Evolutionary conservation across 2,888 invertebrate species (phyloP), one percentile per base, ranked within the genome.

Genomic region (Drosophila paramelanica): DNA sequence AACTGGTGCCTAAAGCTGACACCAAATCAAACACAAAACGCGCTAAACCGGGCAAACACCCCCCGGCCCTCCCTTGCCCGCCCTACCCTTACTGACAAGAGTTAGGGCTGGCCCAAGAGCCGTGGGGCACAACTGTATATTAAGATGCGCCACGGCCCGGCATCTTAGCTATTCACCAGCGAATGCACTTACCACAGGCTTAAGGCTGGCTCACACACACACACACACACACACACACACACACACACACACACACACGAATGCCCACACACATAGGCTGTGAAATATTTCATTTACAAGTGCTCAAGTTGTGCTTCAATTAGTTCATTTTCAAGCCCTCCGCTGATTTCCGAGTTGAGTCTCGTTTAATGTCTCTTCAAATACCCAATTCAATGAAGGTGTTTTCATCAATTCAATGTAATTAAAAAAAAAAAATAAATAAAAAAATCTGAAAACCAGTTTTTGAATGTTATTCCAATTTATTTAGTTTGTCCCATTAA

Each of bases 1-100:
- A 67, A 67, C 47, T 59, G 67, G 51, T 50, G 67, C 53, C 69
- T 33, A 69, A 74, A 74, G 79, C 69, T 60, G 75, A 62, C 79
- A 76, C 65, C 79, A 87, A 72, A 87, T 84, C 81, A 84, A 68
- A 78, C 59, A 67, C 67, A 87, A 69, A 56, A 69, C 55, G 8
- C 41, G 41, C 41, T 17, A 17, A n/a, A 41, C 39, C 25, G 8
- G 3, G 8, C 31, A 31, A 31, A 0, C 31, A 0, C 8, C 27
- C 39, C 27, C 31, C n/a, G 20, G 1, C 31, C 4, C n/a, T 8
- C 14, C 23, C 11, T 20, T 25, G 14, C 5, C 7, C 17, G 0
- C 33, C 50, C 59, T 20, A 20, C 60, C 25, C 38, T 11, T 25
- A 0, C 31, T 10, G 31, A 8, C 45, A 49, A 51, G 56, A 10